A percentile compares a stretch with the other conserved stretches of the same genome.
These are phyloP conservation scores for Empidonax alnorum DNA, from an alignment of 2,113 vertebrate species.

Conservation along the genomic window DNA sequence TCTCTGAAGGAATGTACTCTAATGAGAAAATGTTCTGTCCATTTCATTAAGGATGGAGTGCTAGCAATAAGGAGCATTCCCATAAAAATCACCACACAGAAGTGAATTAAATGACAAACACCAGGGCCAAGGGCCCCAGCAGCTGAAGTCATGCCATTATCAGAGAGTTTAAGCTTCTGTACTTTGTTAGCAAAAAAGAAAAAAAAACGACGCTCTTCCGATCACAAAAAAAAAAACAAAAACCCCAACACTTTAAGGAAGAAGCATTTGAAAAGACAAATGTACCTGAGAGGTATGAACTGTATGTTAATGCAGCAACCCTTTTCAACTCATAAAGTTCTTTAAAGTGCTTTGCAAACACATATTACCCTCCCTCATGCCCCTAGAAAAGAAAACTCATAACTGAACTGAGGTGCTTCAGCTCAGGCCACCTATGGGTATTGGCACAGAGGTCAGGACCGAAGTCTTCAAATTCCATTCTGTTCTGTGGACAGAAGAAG, in stretches of 20 bases:
- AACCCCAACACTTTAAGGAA: not conserved
- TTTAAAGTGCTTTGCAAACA: not conserved
- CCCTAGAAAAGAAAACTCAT: not conserved
- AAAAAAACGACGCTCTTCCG: no score
- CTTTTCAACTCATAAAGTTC: not conserved
- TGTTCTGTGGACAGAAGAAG: not conserved
- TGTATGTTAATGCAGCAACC: not conserved
- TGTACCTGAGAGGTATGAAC: not conserved
- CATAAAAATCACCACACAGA: not conserved
- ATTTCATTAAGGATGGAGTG: not conserved
- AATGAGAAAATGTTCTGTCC: conserved; percentile 28
- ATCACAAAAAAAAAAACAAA: not conserved
- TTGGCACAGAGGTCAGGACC: not conserved
- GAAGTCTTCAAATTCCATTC: not conserved
- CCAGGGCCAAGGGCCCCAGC: not conserved
- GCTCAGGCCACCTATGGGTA: not conserved
- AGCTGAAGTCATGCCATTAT: not conserved
- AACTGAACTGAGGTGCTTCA: not conserved
- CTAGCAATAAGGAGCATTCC: not conserved
- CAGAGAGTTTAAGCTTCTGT: not conserved
- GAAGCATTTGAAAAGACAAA: not conserved
- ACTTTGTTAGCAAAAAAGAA: not conserved
- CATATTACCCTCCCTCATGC: no score
- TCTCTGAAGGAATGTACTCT: conserved; percentile 9
- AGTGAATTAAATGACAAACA: not conserved